phyloP scores from a whole-genome alignment of 2,888 invertebrate genomes.

The Pseudoips prasinana region DNA sequence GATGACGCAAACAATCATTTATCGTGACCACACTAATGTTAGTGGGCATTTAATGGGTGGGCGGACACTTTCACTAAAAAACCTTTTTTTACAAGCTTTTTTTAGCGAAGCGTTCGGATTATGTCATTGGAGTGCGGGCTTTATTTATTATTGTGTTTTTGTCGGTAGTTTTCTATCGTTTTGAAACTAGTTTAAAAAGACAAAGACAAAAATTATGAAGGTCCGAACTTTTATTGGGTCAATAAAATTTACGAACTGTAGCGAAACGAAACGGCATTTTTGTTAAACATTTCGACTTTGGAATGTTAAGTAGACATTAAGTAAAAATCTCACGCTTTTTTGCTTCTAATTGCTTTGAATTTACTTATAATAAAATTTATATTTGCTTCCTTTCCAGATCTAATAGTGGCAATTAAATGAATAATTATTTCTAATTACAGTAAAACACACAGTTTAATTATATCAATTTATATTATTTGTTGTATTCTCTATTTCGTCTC shows the following conservation, averaged over 20 bases:
- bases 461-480: too few relatives aligned
- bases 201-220: conserved; percentile 25
- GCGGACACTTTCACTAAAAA: conserved; percentile 45
- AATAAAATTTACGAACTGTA: conserved; percentile 23
- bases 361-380: too few relatives aligned
- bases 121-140: conserved; percentile 40
- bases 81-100: conserved; percentile 22
- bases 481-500: too few relatives aligned
- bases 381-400: too few relatives aligned
- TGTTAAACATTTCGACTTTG: conserved; percentile 1
- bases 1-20: conserved; percentile 50
- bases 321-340: not conserved
- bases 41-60: conserved; percentile 35
- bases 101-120: conserved; percentile 37
- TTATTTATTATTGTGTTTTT: conserved; percentile 35
- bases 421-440: too few relatives aligned
- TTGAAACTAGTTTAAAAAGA: conserved; percentile 18
- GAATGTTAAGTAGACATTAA: not conserved
- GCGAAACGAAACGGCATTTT: conserved; percentile 12
- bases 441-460: too few relatives aligned
- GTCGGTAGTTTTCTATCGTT: conserved; percentile 20
- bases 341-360: too few relatives aligned
- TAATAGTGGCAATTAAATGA: too few relatives aligned
- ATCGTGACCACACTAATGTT: conserved; percentile 30
- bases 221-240: conserved; percentile 24